A percentile compares a stretch with the other conserved stretches of the same genome.
Evolutionary conservation across 1,140 invertebrate genomes (phyloP).

Genomic region (Chlorops oryzae): DNA sequence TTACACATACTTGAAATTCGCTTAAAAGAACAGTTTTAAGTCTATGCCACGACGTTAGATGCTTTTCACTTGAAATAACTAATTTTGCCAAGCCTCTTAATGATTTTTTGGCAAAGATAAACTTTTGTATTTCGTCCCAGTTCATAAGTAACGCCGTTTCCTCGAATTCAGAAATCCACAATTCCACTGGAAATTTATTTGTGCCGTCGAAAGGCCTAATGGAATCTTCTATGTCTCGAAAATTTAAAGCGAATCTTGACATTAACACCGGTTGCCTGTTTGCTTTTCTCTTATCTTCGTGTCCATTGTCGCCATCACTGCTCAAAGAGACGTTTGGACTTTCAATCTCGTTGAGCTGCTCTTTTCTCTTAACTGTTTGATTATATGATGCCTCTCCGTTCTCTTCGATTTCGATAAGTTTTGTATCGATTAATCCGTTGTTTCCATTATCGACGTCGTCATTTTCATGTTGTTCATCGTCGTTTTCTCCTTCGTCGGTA

Average conservation of each 20-base stretch:
- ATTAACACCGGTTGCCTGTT: neutral
- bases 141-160: constrained; percentile 5
- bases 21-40: neutral
- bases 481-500: too few relatives aligned
- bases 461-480: neutral
- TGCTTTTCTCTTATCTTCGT: neutral
- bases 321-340: too few relatives aligned
- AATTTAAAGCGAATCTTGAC: constrained; percentile 11
- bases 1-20: constrained; percentile 5
- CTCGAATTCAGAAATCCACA: constrained; percentile 10
- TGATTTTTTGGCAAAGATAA: constrained; percentile 4
- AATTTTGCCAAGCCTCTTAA: constrained; percentile 6
- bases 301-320: neutral
- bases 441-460: neutral
- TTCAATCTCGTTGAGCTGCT: too few relatives aligned
- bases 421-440: neutral
- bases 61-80: constrained; percentile 3
- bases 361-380: neutral
- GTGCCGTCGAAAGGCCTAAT: constrained; percentile 1
- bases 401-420: neutral
- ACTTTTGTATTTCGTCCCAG: constrained; percentile 4
- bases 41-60: too few relatives aligned
- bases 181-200: constrained; percentile 9
- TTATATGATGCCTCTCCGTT: neutral
- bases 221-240: constrained; percentile 13